Base-by-base conservation (phyloP, 2,797 vertebrate species). In the Selene dorsalis region DNA sequence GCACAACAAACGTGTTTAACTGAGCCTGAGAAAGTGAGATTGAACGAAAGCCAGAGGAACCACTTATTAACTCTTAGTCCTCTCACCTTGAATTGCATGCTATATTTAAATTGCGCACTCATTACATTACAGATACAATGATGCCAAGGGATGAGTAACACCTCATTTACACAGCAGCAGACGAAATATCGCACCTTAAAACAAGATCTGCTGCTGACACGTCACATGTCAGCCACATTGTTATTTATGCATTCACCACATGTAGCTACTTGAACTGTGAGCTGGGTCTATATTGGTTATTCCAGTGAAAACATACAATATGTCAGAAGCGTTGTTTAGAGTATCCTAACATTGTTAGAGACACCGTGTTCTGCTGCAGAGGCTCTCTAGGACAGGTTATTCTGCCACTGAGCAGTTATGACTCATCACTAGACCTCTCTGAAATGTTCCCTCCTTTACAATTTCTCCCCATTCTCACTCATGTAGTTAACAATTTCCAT, bases 401-500 rank as follows among this genome's bases (percentile, higher is more conserved):
- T 84, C 67, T 63, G 61, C 74, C 77, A 71, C 73, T 53, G 74
- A 87, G 79, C 82, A 80, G 69, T 64, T 80, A 89, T 90, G 90
- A 92, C 78, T 92, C 90, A 92, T 90, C 86, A 64, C 77, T 50
- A 74, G 63, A 74, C 75, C 71, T 71, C 43, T 81, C 62, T 70
- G 69, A 79, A 80, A 77, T 39, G 45, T 63, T 69, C 59, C 60
- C 79, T 68, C 71, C 45, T 69, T 53, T 55, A 60, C 73, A 59
- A 70, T 39, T 66, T 39, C 38, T 66, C 67, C 26, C n/a, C 26
- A 47, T 30, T 26, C 45, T 57, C 43, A 30, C 39, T 61, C 48
- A 64, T 13, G 14, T 73, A 41, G 30, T 61, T 18, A n/a, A 52
- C 10, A 16, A 24, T 73, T 69, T 11, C 38, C 53, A 18, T 67